Evolutionary conservation across 1,140 invertebrate species (phyloP).

Genomic region (Drosophila cardini): DNA sequence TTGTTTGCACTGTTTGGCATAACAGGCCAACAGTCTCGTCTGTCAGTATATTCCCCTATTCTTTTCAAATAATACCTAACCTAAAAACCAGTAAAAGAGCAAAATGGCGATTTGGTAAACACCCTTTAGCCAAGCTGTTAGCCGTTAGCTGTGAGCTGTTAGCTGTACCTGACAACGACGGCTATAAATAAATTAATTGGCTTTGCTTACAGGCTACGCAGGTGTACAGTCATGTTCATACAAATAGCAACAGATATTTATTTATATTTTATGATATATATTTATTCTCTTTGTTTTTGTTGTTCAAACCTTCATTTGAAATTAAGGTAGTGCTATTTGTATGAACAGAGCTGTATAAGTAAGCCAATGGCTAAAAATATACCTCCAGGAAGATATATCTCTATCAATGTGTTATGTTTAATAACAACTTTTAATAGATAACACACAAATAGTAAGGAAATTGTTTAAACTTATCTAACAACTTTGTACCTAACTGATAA

Average conservation of each 20-base stretch:
- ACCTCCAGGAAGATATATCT: neutral
- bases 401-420: neutral
- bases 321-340: neutral
- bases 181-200: too few relatives aligned
- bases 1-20: neutral
- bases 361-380: neutral
- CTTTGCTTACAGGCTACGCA: neutral
- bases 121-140: too few relatives aligned
- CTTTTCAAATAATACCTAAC: constrained; percentile 5
- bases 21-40: constrained; percentile 13
- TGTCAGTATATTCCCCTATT: neutral
- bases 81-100: neutral
- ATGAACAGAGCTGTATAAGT: neutral
- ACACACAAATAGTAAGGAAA: too few relatives aligned
- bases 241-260: neutral
- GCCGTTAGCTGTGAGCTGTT: too few relatives aligned
- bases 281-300: too few relatives aligned
- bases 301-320: too few relatives aligned
- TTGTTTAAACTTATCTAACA: neutral
- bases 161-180: too few relatives aligned
- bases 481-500: neutral
- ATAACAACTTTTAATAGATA: too few relatives aligned
- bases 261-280: neutral
- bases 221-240: neutral
- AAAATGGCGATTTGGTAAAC: neutral